A percentile compares a stretch with the other conserved stretches of the same genome.
Evolutionary conservation across 2,113 vertebrate genomes (phyloP).

Genomic region (Vidua macroura): DNA sequence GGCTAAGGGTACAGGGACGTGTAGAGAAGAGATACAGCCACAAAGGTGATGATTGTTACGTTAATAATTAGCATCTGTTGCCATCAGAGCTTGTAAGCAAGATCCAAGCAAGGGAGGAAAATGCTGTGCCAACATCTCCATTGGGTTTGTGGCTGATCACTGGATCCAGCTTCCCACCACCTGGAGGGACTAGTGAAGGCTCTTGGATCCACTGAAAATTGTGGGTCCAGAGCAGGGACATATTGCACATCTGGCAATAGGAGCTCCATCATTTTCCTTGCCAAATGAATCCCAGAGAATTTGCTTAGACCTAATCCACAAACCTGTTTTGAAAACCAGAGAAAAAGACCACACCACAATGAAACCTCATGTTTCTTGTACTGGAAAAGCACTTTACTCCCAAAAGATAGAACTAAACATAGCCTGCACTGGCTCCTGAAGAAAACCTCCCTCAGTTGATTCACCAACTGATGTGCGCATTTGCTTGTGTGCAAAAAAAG

Average conservation of each 20-base stretch:
- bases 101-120: background rate
- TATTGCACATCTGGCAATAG: background rate
- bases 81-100: background rate
- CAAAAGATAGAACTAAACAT: background rate
- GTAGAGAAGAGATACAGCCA: background rate
- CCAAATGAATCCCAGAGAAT: background rate
- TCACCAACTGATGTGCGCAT: background rate
- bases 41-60: fast-evolving
- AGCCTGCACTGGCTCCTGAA: background rate
- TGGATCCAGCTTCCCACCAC: background rate
- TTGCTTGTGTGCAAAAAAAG: background rate
- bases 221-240: background rate
- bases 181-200: background rate
- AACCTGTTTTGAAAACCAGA: background rate
- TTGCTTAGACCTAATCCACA: background rate
- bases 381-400: background rate
- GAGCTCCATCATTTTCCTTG: background rate
- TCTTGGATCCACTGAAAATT: background rate
- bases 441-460: background rate
- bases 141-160: background rate
- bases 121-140: background rate
- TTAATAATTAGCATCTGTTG: background rate
- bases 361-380: background rate
- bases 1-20: background rate
- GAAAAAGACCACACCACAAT: background rate